Percentiles rank a stretch among this genome's conserved stretches.
These are phyloP conservation scores for Phoebastria nigripes DNA, from an alignment of 2,797 vertebrate genomes.

Conservation along the genomic window DNA sequence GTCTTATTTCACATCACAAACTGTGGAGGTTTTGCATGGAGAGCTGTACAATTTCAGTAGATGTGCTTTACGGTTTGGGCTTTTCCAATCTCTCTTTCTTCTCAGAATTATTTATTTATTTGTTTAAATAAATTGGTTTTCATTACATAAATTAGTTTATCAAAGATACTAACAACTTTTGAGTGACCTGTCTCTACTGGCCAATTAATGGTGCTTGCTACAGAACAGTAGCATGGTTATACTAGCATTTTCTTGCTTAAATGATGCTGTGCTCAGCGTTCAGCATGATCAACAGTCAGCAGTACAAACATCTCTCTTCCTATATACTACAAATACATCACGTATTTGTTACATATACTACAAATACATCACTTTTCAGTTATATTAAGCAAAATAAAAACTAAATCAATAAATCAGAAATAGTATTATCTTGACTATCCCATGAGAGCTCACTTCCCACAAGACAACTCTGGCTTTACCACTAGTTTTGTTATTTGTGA, in stretches of 20 bases:
- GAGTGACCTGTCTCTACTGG: neutral
- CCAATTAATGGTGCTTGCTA: neutral
- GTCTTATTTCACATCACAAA: neutral
- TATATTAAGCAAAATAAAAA: neutral
- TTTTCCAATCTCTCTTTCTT: neutral
- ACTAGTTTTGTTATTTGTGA: slow-evolving; percentile 75
- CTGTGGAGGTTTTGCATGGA: neutral
- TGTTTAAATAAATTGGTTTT: neutral
- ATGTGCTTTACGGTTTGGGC: neutral
- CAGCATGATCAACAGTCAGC: neutral
- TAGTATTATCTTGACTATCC: neutral
- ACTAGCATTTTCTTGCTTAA: neutral
- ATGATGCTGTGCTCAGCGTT: neutral
- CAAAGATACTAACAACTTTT: neutral
- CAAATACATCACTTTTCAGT: neutral
- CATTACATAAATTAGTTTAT: neutral
- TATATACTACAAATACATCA: neutral
- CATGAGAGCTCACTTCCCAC: neutral
- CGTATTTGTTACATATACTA: accelerated
- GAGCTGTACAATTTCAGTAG: neutral
- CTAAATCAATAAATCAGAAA: neutral
- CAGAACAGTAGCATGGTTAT: neutral
- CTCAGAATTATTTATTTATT: neutral
- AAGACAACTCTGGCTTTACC: slow-evolving; percentile 72
- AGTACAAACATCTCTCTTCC: neutral